Evolutionary conservation across 1,140 invertebrate species (phyloP), one percentile per base, ranked within the genome.

Genomic region (Pseudoatta argentina): DNA sequence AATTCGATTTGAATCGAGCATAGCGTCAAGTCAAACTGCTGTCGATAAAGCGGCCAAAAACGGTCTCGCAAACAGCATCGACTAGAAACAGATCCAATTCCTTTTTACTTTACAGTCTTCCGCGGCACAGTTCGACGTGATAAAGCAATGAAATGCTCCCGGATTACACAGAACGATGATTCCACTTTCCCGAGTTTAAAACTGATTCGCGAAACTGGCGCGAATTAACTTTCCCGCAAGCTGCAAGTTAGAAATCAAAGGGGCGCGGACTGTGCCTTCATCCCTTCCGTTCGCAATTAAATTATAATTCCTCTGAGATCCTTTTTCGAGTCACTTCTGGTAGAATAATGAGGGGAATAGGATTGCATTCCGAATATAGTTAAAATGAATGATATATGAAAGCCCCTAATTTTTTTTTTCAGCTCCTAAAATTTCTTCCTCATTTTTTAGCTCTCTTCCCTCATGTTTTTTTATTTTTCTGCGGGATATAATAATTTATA

Each of bases 111-210:
- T 21, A 72, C 51, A 53, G 30, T 44, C 18, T 57, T 27, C 24
- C 34, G 55, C 67, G 79, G 48, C 66, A 72, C 53, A 27, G 21
- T 59, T 73, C 18, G 64, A 18, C 39, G 24, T 39, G 79, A 73
- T 48, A 61, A 75, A 61, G 55, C 79, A 75, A 61, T 21, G 79
- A 48, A 48, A 63, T 71, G 51, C 67, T 72, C 53, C 71, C 67
- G 79, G 69, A 83, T 83, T 83, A 75, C 27, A 18, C 69, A 57
- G 27, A 48, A 72, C 30, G 77, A 82, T 75, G 69, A 83, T 83
- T 83, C 69, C 79, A 61, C 79, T 83, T 83, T 57, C 48, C 55
- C 79, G 57, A 83, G 79, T 83, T 83, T 83, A 55, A 82, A 82
- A 82, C 55, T 73, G 79, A 83, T 83, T 39, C 24, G 66, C 66